Evolutionary conservation across 1,140 invertebrate genomes (phyloP).

Genomic region (Trichonephila clavata): DNA sequence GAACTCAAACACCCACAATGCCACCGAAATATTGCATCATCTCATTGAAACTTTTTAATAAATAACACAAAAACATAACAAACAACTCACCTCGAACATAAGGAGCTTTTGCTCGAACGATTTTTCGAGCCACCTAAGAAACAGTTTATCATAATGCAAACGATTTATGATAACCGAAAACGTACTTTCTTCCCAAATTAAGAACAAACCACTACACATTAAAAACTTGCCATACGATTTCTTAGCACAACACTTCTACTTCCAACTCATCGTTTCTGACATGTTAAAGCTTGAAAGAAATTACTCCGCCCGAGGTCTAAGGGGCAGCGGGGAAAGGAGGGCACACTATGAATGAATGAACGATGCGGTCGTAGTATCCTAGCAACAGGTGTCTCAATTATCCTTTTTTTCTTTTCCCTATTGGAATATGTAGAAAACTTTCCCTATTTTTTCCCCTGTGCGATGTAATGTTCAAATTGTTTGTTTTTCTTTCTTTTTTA

Average conservation of each 20-base stretch:
- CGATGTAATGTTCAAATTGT: background rate
- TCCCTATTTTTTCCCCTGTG: constrained; percentile 23
- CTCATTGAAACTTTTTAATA: background rate
- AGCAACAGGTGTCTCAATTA: constrained; percentile 63
- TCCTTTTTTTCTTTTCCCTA: background rate
- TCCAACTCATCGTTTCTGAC: constrained; percentile 52
- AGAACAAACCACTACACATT: background rate
- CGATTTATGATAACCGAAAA: background rate
- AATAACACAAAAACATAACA: background rate
- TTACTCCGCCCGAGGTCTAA: constrained; percentile 16
- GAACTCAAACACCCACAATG: too few species aligned
- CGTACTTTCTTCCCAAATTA: background rate
- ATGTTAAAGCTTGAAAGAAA: constrained; percentile 29
- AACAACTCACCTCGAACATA: constrained; percentile 61
- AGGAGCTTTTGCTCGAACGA: constrained; percentile 38
- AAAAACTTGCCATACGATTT: background rate
- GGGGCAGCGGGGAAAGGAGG: background rate
- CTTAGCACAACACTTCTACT: background rate
- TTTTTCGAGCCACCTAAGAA: constrained; percentile 32
- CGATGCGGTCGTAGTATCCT: constrained; percentile 58
- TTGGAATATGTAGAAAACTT: too few species aligned
- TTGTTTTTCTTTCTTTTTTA: background rate
- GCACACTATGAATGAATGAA: constrained; percentile 40
- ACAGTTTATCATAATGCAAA: constrained; percentile 62
- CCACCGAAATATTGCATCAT: background rate